A percentile compares a stretch with the other conserved stretches of the same genome.
phyloP scores from a whole-genome alignment of 2,888 invertebrate species.

The Sussaba pulchella region DNA sequence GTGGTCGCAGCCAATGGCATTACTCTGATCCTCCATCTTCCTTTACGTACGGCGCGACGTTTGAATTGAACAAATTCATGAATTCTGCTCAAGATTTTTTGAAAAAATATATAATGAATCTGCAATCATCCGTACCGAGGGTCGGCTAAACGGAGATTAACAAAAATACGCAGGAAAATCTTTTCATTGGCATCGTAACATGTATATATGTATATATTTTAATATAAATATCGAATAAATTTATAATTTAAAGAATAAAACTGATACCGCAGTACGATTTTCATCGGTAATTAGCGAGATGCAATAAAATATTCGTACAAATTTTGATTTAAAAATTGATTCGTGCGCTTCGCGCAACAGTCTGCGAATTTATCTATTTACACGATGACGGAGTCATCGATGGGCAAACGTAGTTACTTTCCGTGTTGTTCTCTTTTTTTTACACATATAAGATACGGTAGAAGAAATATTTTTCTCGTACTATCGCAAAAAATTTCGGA shows the following conservation, averaged over 20 bases:
- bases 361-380: neutral
- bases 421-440: neutral
- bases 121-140: too few species aligned
- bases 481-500: conserved; percentile 11
- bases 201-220: conserved; percentile 7
- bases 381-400: conserved; percentile 11
- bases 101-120: too few species aligned
- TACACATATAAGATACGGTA: neutral
- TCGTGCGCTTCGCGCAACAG: conserved; percentile 1
- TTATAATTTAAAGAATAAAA: neutral
- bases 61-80: too few species aligned
- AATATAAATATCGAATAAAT: conserved; percentile 39
- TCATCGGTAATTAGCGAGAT: neutral
- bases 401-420: neutral
- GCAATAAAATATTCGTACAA: conserved; percentile 6
- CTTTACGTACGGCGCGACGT: too few species aligned
- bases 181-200: neutral
- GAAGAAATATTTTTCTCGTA: neutral
- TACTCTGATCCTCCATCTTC: too few species aligned
- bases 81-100: too few species aligned
- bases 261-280: neutral
- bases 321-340: conserved; percentile 28
- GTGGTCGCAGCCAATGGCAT: too few species aligned
- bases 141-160: too few species aligned
- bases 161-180: neutral